phyloP scores from a whole-genome alignment of 2,888 invertebrate species.

The Drosophila nr. perissopoda region DNA sequence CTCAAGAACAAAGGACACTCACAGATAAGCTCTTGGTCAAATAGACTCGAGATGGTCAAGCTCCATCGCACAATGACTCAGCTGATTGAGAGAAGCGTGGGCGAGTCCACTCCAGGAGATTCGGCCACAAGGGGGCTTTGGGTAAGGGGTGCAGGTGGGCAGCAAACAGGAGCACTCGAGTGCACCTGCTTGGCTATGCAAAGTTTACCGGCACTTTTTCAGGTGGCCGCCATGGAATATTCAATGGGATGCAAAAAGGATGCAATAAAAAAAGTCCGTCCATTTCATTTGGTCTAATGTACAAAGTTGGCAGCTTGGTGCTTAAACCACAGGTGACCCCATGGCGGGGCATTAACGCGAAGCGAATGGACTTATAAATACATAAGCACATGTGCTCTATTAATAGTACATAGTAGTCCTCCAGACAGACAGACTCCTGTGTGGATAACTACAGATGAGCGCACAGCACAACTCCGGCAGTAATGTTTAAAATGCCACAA shows the following conservation, averaged over 20 bases:
- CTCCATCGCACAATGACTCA: conserved; percentile 42
- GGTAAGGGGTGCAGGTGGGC: background rate
- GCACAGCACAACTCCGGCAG: conserved; percentile 3
- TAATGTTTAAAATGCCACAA: conserved; percentile 18
- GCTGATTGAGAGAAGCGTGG: conserved; percentile 41
- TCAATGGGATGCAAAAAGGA: conserved; percentile 52
- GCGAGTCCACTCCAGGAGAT: conserved; percentile 6
- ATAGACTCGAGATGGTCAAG: background rate
- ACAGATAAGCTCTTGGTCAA: background rate
- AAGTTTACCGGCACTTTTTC: conserved; percentile 60
- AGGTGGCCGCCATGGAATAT: conserved; percentile 59
- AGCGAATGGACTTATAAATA: conserved; percentile 56
- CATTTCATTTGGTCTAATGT: conserved; percentile 63
- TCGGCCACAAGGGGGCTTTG: background rate
- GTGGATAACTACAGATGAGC: conserved; percentile 2
- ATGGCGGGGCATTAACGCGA: conserved; percentile 29
- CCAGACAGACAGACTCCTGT: conserved; percentile 20
- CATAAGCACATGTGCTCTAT: conserved; percentile 48
- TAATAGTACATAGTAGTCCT: conserved; percentile 32
- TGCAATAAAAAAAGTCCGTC: conserved; percentile 20
- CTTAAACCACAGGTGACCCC: conserved; percentile 54
- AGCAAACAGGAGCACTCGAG: conserved; percentile 31
- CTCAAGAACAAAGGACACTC: conserved; percentile 18
- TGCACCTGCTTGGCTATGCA: conserved; percentile 74
- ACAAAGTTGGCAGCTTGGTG: conserved; percentile 49